Conservation (phyloP, 1,140 invertebrate species). For the Ips nitidus region DNA sequence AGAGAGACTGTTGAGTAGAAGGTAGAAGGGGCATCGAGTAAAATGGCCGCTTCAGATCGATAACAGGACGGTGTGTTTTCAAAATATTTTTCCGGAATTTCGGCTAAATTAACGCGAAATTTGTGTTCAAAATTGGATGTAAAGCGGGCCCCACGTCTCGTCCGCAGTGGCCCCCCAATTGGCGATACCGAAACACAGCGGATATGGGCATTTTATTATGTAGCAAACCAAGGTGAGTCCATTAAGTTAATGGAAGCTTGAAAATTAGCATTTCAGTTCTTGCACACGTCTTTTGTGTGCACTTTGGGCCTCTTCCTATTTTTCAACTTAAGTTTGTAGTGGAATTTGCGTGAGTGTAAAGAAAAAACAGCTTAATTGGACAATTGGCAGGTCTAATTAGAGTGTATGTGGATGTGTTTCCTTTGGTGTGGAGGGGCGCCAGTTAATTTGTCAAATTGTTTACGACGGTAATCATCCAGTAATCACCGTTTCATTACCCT, state of each 20-base stretch:
- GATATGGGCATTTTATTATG: conserved; percentile 28
- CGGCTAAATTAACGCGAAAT: conserved; percentile 3
- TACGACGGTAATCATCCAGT: conserved; percentile 31
- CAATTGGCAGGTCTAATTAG: conserved; percentile 45
- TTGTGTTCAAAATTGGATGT: conserved; percentile 10
- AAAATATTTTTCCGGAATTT: conserved; percentile 17
- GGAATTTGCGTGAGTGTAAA: not conserved
- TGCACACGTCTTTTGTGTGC: not conserved
- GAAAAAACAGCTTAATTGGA: conserved; percentile 32
- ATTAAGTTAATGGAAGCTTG: conserved; percentile 17
- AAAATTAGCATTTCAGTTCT: conserved; percentile 5
- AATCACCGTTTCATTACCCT: conserved; percentile 32
- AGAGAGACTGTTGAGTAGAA: not conserved
- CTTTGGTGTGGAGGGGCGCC: conserved; percentile 30
- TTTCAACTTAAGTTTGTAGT: not conserved
- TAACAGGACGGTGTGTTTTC: conserved; percentile 28
- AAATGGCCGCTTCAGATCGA: conserved; percentile 31
- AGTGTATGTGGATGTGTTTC: conserved; percentile 40
- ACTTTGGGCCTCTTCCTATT: not conserved
- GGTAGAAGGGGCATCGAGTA: not conserved
- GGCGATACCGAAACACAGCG: conserved; percentile 3
- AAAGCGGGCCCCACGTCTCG: not conserved
- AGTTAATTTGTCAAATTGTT: conserved; percentile 44
- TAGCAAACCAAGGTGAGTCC: conserved; percentile 28
- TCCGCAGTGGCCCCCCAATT: not conserved